Evolutionary conservation across 2,113 vertebrate genomes (phyloP), one percentile per base, ranked within the genome.

Genomic region (Sprattus sprattus): DNA sequence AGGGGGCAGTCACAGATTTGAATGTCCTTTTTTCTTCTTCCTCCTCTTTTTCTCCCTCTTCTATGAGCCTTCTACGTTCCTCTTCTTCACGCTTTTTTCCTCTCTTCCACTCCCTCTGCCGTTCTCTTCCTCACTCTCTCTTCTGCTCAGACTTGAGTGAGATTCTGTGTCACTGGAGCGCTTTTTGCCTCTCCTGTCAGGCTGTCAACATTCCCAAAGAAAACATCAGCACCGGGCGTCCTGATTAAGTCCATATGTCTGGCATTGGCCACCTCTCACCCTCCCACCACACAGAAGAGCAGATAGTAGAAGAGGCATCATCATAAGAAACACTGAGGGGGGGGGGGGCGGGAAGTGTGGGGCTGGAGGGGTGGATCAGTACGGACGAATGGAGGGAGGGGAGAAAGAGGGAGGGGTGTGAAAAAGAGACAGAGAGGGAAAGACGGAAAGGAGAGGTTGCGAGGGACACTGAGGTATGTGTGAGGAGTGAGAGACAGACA

Each of bases 181-280:
- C 91, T 93, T 92, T 2, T 89, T 5, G 92, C 92, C 95, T 89
- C 85, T 86, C 85, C 95, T 95, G 95, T 96, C 95, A 95, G 93
- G 90, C 95, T 95, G 95, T 96, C 96, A 94, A 92, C 95, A 94
- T 94, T 94, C 95, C 95, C 95, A 90, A 93, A 95, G 94, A 96
- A 92, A 95, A 94, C 93, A 94, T 93, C 93, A 96, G 95, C 94
- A 94, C 93, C 91, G 92, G 91, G 90, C 88, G 89, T 83, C 91
- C 93, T 95, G 96, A 96, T 96, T 94, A 94, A 92, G 95, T 94
- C 96, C 96, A 92, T 93, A 93, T 95, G 96, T 94, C 93, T 94
- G 94, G 94, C 93, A 90, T 83, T 86, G 91, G 87, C 90, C 90
- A 89, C 88, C 88, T 90, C 89, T 88, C 87, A 91, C 89, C 86